Evolutionary conservation across 2,113 vertebrate genomes (phyloP).

Genomic region (Riparia riparia): DNA sequence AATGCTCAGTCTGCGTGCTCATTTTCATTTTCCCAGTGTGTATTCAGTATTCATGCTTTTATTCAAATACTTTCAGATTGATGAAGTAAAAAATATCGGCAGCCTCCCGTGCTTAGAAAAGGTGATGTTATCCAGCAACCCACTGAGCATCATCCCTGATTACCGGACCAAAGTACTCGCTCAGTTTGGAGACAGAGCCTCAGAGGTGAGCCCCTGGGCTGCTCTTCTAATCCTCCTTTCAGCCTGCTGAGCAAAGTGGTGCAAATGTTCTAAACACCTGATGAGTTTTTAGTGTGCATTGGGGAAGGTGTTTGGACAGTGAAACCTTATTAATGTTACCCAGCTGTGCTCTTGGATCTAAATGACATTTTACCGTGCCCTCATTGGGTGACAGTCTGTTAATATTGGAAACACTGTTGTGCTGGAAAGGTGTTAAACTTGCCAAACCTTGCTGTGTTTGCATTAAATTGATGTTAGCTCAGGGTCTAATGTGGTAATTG

Average conservation of each 20-base stretch:
- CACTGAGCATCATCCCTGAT: conserved; percentile 94
- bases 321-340: rapidly evolving
- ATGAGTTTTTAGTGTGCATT: neutral
- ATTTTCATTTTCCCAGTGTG: neutral
- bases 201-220: conserved; percentile 82
- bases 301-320: neutral
- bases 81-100: conserved; percentile 89
- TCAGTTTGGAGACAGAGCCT: conserved; percentile 94
- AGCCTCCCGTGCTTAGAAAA: conserved; percentile 91
- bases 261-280: neutral
- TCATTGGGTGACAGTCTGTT: neutral
- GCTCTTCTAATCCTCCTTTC: neutral
- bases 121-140: conserved; percentile 86
- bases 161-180: conserved; percentile 96
- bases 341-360: rapidly evolving
- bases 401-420: neutral
- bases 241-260: neutral
- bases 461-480: neutral
- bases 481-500: neutral
- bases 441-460: neutral
- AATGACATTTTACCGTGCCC: neutral
- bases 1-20: neutral
- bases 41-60: neutral
- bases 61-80: conserved; percentile 79
- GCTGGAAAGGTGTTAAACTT: neutral